Base-by-base conservation (phyloP, 2,797 vertebrate genomes). In the Euthynnus affinis region DNA sequence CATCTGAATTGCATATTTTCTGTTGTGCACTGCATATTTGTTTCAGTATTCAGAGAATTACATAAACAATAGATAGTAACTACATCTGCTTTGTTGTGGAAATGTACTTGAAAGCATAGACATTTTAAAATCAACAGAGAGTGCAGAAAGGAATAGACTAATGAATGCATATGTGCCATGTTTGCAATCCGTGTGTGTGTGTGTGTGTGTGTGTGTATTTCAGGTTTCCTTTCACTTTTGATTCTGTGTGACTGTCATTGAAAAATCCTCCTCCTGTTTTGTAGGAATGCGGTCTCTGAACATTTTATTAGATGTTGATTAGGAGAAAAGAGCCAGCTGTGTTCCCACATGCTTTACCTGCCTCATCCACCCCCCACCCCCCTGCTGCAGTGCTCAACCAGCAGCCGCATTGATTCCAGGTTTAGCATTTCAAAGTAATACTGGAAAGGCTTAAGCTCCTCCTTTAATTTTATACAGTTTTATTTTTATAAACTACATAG, bases 371-470 rank as follows among this genome's bases (percentile, higher is more conserved):
- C 44, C 44, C 17, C 17, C 44, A 18, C 6, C 17, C 17, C 25
- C 64, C 60, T 32, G 22, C 82, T 64, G 79, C 80, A 68, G 66
- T 34, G 14, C 73, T 78, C 82, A 66, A 42, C 62, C 71, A 79
- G 82, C 83, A 78, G 73, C 66, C 46, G 27, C 82, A 80, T 74
- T 71, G 81, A 91, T 73, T 89, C 66, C 42, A 72, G 76, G 42
- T 91, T 91, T 90, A 81, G 59, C 87, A 90, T 92, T 92, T 93
- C 89, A 90, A 92, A 93, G 90, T 53, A 46, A 76, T 53, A 48
- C 52, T 17, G 49, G 46, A 78, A 78, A 76, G 53, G 69, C 76
- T 78, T 42, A n/a, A 20, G 42, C 66, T 60, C 27, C 52, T 73
- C 22, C 40, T 83, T 88, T 90, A 72, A 90, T 85, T 87, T 73